These are phyloP conservation scores for Schizotus pectinicornis DNA, from an alignment of 2,888 invertebrate species.

Conservation along the genomic window DNA sequence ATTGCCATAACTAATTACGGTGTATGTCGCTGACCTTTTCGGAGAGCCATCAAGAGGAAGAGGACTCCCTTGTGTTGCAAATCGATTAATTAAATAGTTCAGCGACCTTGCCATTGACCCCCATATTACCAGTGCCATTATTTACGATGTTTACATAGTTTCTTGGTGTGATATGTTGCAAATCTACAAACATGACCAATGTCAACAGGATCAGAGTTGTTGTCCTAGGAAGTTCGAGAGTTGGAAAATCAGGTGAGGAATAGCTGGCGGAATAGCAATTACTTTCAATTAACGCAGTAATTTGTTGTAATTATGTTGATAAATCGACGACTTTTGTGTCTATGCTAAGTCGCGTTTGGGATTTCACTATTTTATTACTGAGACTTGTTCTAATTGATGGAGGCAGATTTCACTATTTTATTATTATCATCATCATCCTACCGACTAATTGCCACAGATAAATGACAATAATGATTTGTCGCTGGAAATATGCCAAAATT, in stretches of 20 bases:
- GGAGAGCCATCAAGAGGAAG: not conserved
- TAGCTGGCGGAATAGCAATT: not conserved
- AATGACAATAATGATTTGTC: too few relatives aligned
- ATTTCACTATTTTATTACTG: too few relatives aligned
- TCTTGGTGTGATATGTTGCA: constrained; percentile 5
- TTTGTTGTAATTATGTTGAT: not conserved
- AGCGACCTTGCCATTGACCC: constrained; percentile 33
- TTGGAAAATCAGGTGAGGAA: constrained; percentile 79
- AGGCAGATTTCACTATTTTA: too few relatives aligned
- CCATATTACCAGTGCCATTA: constrained; percentile 2
- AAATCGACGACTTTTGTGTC: too few relatives aligned
- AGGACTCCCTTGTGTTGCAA: constrained; percentile 17
- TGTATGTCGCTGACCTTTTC: constrained; percentile 16
- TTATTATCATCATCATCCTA: too few relatives aligned
- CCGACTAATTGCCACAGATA: too few relatives aligned
- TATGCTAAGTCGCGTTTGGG: too few relatives aligned
- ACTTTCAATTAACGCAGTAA: not conserved
- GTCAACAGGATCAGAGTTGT: constrained; percentile 81
- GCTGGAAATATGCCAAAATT: too few relatives aligned
- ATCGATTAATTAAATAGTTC: constrained; percentile 31
- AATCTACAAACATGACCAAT: constrained; percentile 65
- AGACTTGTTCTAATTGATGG: too few relatives aligned
- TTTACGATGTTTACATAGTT: constrained; percentile 3
- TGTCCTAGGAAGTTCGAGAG: constrained; percentile 77
- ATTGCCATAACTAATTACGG: constrained; percentile 3